Evolutionary conservation across 2,888 invertebrate genomes (phyloP).

Genomic region (Hypomecis atomaria): DNA sequence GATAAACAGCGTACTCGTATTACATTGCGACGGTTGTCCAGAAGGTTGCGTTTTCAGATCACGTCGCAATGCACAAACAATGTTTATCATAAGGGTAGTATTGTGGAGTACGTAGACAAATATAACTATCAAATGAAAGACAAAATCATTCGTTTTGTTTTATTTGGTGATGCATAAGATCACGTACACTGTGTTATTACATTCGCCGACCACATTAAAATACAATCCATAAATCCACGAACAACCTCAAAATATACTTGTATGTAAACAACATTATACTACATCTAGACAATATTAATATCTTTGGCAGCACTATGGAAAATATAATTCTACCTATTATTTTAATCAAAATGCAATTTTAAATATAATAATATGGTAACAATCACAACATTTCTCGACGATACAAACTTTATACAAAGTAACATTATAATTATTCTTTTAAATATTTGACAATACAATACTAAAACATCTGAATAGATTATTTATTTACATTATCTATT

Average conservation of each 20-base stretch:
- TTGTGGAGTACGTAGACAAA: too few relatives aligned
- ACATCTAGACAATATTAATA: conserved; percentile 79
- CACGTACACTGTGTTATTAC: conserved; percentile 76
- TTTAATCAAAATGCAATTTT: conserved; percentile 82
- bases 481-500: conserved; percentile 71
- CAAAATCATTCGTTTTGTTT: conserved; percentile 43
- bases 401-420: conserved; percentile 72
- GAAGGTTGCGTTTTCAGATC: too few relatives aligned
- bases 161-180: conserved; percentile 76
- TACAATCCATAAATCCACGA: conserved; percentile 78
- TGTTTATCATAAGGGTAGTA: too few relatives aligned
- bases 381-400: conserved; percentile 82
- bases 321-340: conserved; percentile 82
- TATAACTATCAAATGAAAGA: conserved; percentile 16
- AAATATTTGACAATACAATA: conserved; percentile 64
- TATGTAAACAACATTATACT: conserved; percentile 78
- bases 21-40: too few relatives aligned
- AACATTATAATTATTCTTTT: conserved; percentile 60
- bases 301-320: conserved; percentile 85
- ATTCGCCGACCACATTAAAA: conserved; percentile 76
- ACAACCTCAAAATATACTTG: conserved; percentile 79
- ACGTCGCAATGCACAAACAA: too few relatives aligned
- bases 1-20: too few relatives aligned
- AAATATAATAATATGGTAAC: conserved; percentile 71
- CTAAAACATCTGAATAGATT: conserved; percentile 60